A percentile compares a stretch with the other conserved stretches of the same genome.
phyloP scores from a whole-genome alignment of 2,888 invertebrate genomes.

The Andricus quercusramuli region DNA sequence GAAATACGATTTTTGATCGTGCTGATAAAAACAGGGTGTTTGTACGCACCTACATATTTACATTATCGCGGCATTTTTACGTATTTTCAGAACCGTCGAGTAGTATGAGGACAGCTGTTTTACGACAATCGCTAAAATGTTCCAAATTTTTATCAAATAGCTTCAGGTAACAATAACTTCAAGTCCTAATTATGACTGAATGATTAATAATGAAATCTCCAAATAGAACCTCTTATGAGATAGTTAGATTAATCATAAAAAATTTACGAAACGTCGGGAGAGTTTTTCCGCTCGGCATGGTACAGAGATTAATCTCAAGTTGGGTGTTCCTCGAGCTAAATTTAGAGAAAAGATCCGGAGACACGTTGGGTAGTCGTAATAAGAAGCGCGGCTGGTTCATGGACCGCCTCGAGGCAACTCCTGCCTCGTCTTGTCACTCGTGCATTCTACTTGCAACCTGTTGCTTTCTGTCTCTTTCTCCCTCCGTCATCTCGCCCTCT shows the following conservation, averaged over 20 bases:
- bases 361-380: constrained; percentile 40
- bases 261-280: constrained; percentile 23
- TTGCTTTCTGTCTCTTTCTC: constrained; percentile 73
- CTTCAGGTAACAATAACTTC: neutral
- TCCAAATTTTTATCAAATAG: too few species aligned
- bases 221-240: neutral
- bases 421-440: constrained; percentile 69
- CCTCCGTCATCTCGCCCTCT: constrained; percentile 53
- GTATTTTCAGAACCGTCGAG: neutral
- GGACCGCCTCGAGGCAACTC: constrained; percentile 52
- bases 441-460: constrained; percentile 77
- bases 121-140: too few species aligned
- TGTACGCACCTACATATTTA: neutral
- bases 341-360: constrained; percentile 42
- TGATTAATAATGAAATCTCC: neutral
- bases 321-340: constrained; percentile 40
- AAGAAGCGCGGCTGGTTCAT: constrained; percentile 43
- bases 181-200: neutral
- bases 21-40: constrained; percentile 1
- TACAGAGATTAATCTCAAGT: constrained; percentile 33
- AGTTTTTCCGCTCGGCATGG: constrained; percentile 28
- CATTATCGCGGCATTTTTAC: neutral
- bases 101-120: too few species aligned
- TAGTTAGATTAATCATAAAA: constrained; percentile 2
- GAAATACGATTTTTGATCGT: constrained; percentile 29